These are phyloP conservation scores for Cantharis rustica DNA, from an alignment of 2,888 invertebrate genomes.

Conservation along the genomic window DNA sequence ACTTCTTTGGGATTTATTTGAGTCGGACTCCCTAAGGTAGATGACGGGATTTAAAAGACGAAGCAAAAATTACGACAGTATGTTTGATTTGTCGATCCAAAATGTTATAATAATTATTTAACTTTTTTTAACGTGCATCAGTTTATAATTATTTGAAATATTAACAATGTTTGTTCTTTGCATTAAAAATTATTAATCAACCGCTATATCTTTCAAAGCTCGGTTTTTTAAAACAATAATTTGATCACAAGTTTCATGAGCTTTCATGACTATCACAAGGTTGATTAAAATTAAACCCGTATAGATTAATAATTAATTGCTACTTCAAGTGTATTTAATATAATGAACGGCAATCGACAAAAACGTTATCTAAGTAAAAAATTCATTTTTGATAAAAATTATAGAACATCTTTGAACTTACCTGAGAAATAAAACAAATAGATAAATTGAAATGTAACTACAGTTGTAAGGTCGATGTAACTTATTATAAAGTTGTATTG, in stretches of 20 bases:
- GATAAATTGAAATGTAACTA: neutral
- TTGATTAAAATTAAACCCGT: neutral
- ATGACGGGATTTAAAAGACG: neutral
- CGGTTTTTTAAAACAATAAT: neutral
- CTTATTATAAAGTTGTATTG: slow-evolving; percentile 4
- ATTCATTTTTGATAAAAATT: neutral
- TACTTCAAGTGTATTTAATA: neutral
- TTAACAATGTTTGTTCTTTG: neutral
- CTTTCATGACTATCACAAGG: neutral
- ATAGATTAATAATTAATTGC: neutral
- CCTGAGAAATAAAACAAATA: neutral
- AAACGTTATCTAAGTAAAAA: neutral
- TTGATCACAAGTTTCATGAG: neutral
- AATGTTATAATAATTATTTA: neutral
- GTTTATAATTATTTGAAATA: neutral
- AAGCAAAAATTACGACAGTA: neutral
- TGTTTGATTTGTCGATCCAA: neutral
- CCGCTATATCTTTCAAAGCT: neutral
- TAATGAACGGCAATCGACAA: neutral
- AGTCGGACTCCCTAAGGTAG: neutral
- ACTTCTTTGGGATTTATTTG: neutral
- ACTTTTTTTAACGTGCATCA: neutral
- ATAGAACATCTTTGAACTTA: neutral
- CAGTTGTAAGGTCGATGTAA: neutral
- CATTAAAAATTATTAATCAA: neutral